These are phyloP conservation scores for Scrobipalpa costella DNA, from an alignment of 2,888 invertebrate species.

Conservation along the genomic window DNA sequence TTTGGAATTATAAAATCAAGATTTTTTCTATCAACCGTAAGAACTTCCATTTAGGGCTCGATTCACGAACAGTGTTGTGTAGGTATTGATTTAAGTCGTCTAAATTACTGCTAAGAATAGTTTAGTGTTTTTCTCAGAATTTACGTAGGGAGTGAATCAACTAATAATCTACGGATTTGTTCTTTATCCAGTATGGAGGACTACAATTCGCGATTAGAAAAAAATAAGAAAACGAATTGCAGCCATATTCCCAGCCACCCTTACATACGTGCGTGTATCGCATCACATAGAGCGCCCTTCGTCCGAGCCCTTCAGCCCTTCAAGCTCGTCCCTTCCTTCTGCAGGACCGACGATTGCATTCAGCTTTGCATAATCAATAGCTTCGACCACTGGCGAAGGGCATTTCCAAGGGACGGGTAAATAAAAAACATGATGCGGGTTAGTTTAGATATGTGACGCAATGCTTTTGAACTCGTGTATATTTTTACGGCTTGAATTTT, in stretches of 20 bases:
- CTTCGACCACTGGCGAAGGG: conserved; percentile 53
- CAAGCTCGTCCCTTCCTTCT: conserved; percentile 57
- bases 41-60: too few species aligned
- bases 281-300: conserved; percentile 3
- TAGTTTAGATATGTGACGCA: conserved; percentile 7
- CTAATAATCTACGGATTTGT: background rate
- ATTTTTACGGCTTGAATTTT: background rate
- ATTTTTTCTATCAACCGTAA: too few species aligned
- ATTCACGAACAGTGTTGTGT: too few species aligned
- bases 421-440: conserved; percentile 37
- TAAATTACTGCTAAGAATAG: too few species aligned
- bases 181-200: background rate
- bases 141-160: background rate
- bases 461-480: background rate
- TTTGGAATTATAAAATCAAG: too few species aligned
- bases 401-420: conserved; percentile 51
- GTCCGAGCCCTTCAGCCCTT: conserved; percentile 16
- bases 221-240: conserved; percentile 11
- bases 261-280: conserved; percentile 6
- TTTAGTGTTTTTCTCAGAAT: too few species aligned
- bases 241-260: conserved; percentile 5
- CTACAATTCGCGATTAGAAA: background rate
- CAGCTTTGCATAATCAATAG: conserved; percentile 76
- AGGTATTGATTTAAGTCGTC: too few species aligned
- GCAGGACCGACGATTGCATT: conserved; percentile 72